Base-by-base conservation (phyloP, 1,140 invertebrate species). In the Lanistes nyassanus region DNA sequence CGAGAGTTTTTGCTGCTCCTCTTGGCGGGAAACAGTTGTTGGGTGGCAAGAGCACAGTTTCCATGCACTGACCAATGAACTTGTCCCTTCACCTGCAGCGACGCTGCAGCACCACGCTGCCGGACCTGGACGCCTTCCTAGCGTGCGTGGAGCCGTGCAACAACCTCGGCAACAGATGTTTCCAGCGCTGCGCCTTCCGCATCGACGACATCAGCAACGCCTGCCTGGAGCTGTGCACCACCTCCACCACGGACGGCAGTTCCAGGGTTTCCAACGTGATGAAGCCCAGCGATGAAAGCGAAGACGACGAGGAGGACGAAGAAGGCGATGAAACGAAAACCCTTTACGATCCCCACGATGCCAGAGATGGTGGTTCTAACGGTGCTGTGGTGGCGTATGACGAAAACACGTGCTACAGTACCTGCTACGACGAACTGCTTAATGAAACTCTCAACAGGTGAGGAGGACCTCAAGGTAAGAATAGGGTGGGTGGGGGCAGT, bases 151-250 rank as follows among this genome's bases (percentile, higher is more conserved):
- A 47, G n/a, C 66, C 66, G 4, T 68, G 66, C 39, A 26, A n/a
- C n/a, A 47, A 51, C 39, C 23, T 68, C 4, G 66, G 66, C 66
- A 68, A 47, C 66, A 68, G 53, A n/a, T 68, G 66, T 47, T 68
- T 68, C 66, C 66, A 68, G 42, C 66, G 66, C 66, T 68, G 66
- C 21, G 66, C 66, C 42, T 68, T 68, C 66, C 47, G 53, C 39
- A 68, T 47, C 13, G 66, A 68, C 66, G 19, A 21, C 39, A 68
- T 68, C 66, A 2, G n/a, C 42, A 16, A 23, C 66, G 53, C 34
- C 23, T 68, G 66, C 42, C 37, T 21, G 4, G 6, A 16, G 4
- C 66, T 16, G 37, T 68, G 66, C n/a, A 23, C 16, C 19, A 3
- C 34, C 5, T 11, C n/a, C 19, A 47, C n/a, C 39, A 39, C 36